phyloP scores from a whole-genome alignment of 2,113 vertebrate species.

The Chamaea fasciata region DNA sequence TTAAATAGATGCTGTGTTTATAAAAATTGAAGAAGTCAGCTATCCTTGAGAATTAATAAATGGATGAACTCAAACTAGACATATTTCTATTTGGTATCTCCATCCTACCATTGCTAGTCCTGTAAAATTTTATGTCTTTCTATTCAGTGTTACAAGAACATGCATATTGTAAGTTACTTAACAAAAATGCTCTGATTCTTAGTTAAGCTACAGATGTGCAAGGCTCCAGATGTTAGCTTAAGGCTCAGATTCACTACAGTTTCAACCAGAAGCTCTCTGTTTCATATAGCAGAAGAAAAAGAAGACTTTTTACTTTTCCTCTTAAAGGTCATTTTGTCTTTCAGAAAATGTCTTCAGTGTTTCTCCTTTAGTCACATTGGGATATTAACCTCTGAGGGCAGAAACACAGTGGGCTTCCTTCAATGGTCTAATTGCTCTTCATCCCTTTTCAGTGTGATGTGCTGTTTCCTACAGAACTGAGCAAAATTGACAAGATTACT shows the following conservation, averaged over 20 bases:
- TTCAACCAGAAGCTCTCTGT: neutral
- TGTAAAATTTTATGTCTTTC: neutral
- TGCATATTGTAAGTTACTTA: neutral
- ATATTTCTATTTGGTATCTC: neutral
- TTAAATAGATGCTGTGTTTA: neutral
- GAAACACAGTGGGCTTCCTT: neutral
- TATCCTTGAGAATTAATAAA: neutral
- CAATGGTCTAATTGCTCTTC: neutral
- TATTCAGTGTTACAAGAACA: neutral
- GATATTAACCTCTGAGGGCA: neutral
- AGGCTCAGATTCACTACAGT: neutral
- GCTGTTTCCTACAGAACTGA: neutral
- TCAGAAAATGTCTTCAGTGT: neutral
- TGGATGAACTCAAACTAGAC: neutral
- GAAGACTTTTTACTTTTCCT: neutral
- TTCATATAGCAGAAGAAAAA: neutral
- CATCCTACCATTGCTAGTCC: neutral
- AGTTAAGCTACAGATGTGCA: neutral
- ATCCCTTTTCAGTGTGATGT: neutral
- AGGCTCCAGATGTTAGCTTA: slow-evolving; percentile 10
- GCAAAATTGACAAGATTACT: neutral
- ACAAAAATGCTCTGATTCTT: neutral
- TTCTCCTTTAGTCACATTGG: neutral
- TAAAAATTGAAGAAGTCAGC: neutral
- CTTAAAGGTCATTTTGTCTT: slow-evolving; percentile 27